Evolutionary conservation across 2,797 vertebrate species (phyloP), one percentile per base, ranked within the genome.

Genomic region (Phaenicophaeus curvirostris): DNA sequence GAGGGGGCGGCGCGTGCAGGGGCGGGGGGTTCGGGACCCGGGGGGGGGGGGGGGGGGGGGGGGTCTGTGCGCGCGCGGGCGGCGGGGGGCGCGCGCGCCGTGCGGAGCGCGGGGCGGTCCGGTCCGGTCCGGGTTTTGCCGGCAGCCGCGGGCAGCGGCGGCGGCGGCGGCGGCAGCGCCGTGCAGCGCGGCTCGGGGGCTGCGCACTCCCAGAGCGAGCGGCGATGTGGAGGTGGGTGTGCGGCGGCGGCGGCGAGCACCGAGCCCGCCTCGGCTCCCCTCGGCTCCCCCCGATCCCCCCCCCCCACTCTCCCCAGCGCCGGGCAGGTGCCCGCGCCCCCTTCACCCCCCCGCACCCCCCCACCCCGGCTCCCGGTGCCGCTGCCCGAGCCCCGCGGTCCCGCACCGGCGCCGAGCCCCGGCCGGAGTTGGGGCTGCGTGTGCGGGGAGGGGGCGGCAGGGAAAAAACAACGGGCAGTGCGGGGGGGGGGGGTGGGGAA

Each of bases 121-220:
- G 82, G 98, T 99, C 99, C 99, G 99, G 98, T 99, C 99, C 99
- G 98, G 98, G 98, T 99, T 99, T 99, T 99, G 98, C 98, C 98
- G 98, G 98, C 98, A 98, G 99, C 98, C 98, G 98, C 98, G 96
- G 97, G 96, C 96, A 97, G 97, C 97, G 83, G 96, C 95, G 94
- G 96, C 98, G 98, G n/a, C n/a, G n/a, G n/a, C n/a, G n/a, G n/a
- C n/a, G n/a, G n/a, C n/a, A n/a, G n/a, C n/a, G n/a, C 98, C 98
- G 98, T 98, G 98, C 98, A 98, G 98, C 98, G 98, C 98, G 98
- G 98, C 98, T 98, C 98, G 98, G 98, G 98, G 98, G 72, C 91
- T 83, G 66, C 54, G 89, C 85, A 59, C 91, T 93, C 62, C 98
- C 98, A 97, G 96, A 96, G 98, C 97, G 98, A 98, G 98, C 98